Evolutionary conservation across 2,888 invertebrate genomes (phyloP).

Genomic region (Drosophila trichaetosa): DNA sequence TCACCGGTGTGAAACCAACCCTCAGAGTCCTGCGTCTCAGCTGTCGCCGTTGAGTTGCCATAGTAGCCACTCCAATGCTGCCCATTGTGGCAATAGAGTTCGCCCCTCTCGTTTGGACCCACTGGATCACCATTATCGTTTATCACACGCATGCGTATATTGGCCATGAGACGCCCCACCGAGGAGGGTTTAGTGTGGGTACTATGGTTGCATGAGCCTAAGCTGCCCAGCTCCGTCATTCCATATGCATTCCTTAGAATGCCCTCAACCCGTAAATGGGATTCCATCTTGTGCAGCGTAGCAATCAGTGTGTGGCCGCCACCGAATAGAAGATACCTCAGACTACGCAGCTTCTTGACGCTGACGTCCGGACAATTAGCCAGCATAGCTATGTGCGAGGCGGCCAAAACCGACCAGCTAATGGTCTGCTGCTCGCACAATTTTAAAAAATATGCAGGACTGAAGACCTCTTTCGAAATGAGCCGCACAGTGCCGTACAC

Average conservation of each 20-base stretch:
- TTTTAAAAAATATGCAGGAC: slow-evolving; percentile 56
- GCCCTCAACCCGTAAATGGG: slow-evolving; percentile 40
- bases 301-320: slow-evolving; percentile 67
- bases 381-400: slow-evolving; percentile 68
- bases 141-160: slow-evolving; percentile 67
- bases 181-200: slow-evolving; percentile 58
- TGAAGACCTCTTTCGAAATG: slow-evolving; percentile 63
- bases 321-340: slow-evolving; percentile 60
- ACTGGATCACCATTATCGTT: slow-evolving; percentile 60
- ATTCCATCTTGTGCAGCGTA: slow-evolving; percentile 61
- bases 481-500: slow-evolving; percentile 69
- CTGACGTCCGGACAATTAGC: slow-evolving; percentile 51
- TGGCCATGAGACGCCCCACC: slow-evolving; percentile 66
- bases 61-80: slow-evolving; percentile 81
- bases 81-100: slow-evolving; percentile 65
- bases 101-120: slow-evolving; percentile 72
- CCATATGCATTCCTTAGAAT: slow-evolving; percentile 74
- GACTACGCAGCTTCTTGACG: slow-evolving; percentile 48
- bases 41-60: slow-evolving; percentile 72
- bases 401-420: slow-evolving; percentile 59
- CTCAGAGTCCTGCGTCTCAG: slow-evolving; percentile 70
- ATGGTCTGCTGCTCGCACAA: slow-evolving; percentile 69
- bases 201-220: slow-evolving; percentile 46
- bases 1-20: slow-evolving; percentile 84
- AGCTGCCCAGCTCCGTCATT: slow-evolving; percentile 65